Evolutionary conservation across 2,888 invertebrate species (phyloP).

Genomic region (Atherix ibis): DNA sequence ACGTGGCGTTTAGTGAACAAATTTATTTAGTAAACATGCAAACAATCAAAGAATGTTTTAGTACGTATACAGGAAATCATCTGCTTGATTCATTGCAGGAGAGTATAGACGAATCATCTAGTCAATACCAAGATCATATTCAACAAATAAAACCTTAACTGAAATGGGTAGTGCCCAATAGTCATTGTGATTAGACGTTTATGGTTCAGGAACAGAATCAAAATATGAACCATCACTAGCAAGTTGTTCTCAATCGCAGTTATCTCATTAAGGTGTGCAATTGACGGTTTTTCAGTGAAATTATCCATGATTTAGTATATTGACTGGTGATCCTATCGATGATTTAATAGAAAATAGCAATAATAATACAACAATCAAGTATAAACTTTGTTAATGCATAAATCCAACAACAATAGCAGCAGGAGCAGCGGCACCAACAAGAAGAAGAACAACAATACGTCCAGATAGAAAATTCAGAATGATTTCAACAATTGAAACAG

Average conservation of each 20-base stretch:
- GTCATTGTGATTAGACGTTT: conserved; percentile 32
- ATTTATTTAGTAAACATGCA: conserved; percentile 26
- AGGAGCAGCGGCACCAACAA: conserved; percentile 15
- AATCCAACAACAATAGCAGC: conserved; percentile 23
- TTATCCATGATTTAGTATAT: conserved; percentile 49
- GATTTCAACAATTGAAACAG: no score
- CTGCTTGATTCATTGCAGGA: conserved; percentile 39
- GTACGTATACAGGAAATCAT: conserved; percentile 34
- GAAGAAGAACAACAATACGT: conserved; percentile 18
- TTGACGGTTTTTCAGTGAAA: conserved; percentile 74
- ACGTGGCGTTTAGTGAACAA: conserved; percentile 33
- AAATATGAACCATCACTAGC: conserved; percentile 30
- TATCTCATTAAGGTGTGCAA: conserved; percentile 48
- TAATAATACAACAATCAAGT: not conserved
- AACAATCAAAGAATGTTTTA: conserved; percentile 33
- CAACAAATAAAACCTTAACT: conserved; percentile 35
- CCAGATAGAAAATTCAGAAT: conserved; percentile 18
- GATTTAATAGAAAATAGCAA: conserved; percentile 6
- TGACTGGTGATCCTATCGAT: conserved; percentile 27
- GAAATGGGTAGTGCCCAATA: conserved; percentile 30
- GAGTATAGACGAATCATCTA: conserved; percentile 34
- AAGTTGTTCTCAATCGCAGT: conserved; percentile 24
- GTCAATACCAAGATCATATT: conserved; percentile 31
- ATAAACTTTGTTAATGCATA: not conserved
- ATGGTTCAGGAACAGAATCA: conserved; percentile 28